Percentiles rank a stretch among this genome's conserved stretches.
Evolutionary conservation across 1,140 invertebrate species (phyloP).

Genomic region (Scaptomyza hsui): DNA sequence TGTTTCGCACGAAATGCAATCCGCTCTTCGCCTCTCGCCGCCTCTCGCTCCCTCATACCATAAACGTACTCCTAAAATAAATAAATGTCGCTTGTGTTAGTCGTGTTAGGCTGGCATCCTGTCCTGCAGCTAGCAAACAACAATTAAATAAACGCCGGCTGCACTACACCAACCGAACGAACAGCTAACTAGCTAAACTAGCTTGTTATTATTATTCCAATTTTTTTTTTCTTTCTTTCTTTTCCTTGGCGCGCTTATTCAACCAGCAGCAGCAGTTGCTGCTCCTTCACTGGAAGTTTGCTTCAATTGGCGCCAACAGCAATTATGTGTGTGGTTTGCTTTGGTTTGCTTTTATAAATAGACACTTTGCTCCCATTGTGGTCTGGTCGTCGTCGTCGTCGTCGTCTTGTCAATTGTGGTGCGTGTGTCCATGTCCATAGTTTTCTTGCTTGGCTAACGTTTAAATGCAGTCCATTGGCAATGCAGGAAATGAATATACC

Average conservation of each 20-base stretch:
- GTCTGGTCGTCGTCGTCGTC: slow-evolving; percentile 9
- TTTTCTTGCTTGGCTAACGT: slow-evolving; percentile 13
- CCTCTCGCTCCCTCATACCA: slow-evolving; percentile 8
- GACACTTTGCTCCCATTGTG: slow-evolving; percentile 50
- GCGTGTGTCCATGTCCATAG: slow-evolving; percentile 19
- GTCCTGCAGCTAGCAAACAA: slow-evolving; percentile 35
- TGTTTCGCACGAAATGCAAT: slow-evolving; percentile 58
- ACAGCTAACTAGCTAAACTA: slow-evolving; percentile 42
- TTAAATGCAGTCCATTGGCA: slow-evolving; percentile 23
- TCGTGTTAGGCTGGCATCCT: slow-evolving; percentile 51
- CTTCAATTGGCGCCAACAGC: slow-evolving; percentile 52
- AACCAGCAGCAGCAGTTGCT: slow-evolving; percentile 22
- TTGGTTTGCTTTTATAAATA: slow-evolving; percentile 63
- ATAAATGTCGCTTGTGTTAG: slow-evolving; percentile 45
- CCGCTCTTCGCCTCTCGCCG: too few species aligned
- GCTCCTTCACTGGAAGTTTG: slow-evolving; percentile 41
- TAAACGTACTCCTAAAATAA: slow-evolving; percentile 36
- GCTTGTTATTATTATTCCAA: slow-evolving; percentile 57
- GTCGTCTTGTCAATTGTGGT: slow-evolving; percentile 50
- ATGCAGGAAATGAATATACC: slow-evolving; percentile 52
- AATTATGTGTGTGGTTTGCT: slow-evolving; percentile 50
- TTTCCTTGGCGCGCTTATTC: slow-evolving; percentile 35
- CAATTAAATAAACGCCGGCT: slow-evolving; percentile 49
- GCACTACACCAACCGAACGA: background rate
- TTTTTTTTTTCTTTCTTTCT: slow-evolving; percentile 25